Evolutionary conservation across 1,140 invertebrate genomes (phyloP), one percentile per base, ranked within the genome.

Genomic region (Drosophila dunni): DNA sequence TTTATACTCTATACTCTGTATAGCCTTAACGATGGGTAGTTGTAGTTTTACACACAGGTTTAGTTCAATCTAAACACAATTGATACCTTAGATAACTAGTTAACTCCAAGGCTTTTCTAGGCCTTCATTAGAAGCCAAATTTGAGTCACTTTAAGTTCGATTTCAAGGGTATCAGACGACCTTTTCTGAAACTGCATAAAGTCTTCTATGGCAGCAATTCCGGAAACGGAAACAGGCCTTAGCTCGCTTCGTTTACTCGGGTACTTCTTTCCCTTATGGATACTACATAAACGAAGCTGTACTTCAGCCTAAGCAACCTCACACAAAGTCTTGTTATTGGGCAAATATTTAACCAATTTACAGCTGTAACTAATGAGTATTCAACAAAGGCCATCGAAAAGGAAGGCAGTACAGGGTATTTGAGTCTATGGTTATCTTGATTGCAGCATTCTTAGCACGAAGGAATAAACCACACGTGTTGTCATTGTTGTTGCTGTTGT

Each of bases 381-480:
- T 53, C 11, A 53, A 36, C 36, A 9, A 51, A 33, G 20, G 3
- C 24, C n/a, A 33, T 51, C 8, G 11, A 51, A n/a, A 2, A 11
- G 9, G 8, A 40, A 4, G 9, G 38, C 9, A 11, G 9, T 40
- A 38, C 50, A 63, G 58, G 60, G 60, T 70, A 72, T 72, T 42
- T 42, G 3, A n/a, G 15, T 36, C 46, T 3, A 1, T 33, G 61
- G 44, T 65, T 85, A 67, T 63, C 48, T 38, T 38, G 65, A 65
- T 34, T 75, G 56, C 48, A 20, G 34, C 8, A 20, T 50, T 48
- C 54, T 51, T 10, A 34, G 57, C 56, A 38, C 63, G 38, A 51
- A 66, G 57, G 68, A 66, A 68, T 66, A 72, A 76, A 57, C 36
- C 56, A 60, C 64, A 62, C 48, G 72, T 70, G 60, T 50, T 48